These are phyloP conservation scores for Morone saxatilis DNA, from an alignment of 2,113 vertebrate species.

Conservation along the genomic window DNA sequence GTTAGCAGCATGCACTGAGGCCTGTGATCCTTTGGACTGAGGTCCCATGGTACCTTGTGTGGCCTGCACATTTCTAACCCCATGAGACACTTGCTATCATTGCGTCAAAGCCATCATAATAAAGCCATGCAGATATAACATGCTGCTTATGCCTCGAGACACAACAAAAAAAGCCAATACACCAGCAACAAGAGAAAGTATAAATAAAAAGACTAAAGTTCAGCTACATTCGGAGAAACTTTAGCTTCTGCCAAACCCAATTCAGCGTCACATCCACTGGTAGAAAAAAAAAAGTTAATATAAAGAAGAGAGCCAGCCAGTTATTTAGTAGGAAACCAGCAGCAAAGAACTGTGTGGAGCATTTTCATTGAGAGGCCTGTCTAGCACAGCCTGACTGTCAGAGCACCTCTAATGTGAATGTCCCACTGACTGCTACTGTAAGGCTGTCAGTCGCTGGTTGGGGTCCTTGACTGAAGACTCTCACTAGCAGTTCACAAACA, in stretches of 20 bases:
- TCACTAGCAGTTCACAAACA: constrained; percentile 71
- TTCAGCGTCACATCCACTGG: constrained; percentile 44
- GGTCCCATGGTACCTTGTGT: constrained; percentile 78
- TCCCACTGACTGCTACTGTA: constrained; percentile 71
- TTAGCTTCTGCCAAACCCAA: constrained; percentile 52
- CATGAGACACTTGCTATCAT: constrained; percentile 68
- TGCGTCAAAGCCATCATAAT: constrained; percentile 76
- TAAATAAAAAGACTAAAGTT: constrained; percentile 53
- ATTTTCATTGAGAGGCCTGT: constrained; percentile 62
- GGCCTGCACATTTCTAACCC: constrained; percentile 76
- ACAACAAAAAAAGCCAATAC: constrained; percentile 63
- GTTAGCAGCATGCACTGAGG: constrained; percentile 71
- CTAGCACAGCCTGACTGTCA: constrained; percentile 65
- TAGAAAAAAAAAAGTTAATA: constrained; percentile 39
- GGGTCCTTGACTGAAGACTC: constrained; percentile 75
- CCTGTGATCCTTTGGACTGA: constrained; percentile 81
- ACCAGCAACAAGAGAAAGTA: constrained; percentile 48
- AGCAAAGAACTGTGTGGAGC: constrained; percentile 56
- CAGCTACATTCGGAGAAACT: constrained; percentile 57
- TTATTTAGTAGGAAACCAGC: constrained; percentile 55
- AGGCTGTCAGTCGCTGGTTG: constrained; percentile 73
- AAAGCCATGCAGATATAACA: constrained; percentile 62
- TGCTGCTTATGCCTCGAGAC: constrained; percentile 68
- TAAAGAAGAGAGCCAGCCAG: constrained; percentile 53
- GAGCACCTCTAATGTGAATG: constrained; percentile 70